Conservation (phyloP, 2,888 invertebrate species). For the Rotaria socialis region DNA sequence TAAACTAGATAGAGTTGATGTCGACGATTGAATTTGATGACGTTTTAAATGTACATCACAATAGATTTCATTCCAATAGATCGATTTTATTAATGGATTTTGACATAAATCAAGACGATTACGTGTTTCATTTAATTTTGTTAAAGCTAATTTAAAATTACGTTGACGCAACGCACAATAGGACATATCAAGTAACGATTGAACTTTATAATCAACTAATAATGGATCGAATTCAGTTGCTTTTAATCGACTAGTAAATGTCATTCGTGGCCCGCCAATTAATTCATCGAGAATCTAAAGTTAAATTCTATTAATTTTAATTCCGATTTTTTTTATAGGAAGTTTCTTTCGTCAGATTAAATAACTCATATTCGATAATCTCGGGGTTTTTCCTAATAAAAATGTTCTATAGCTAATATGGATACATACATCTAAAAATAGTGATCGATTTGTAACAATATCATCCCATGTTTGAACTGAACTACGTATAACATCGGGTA, state of each 20-base stretch:
- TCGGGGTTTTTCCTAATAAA: neutral
- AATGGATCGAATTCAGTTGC: neutral
- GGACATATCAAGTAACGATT: conserved; percentile 38
- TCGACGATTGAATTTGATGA: neutral
- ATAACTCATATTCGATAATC: too few relatives aligned
- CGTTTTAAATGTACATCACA: conserved; percentile 35
- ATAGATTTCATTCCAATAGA: conserved; percentile 28
- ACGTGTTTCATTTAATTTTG: conserved; percentile 43
- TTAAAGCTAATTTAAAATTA: conserved; percentile 41
- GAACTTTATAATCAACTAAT: conserved; percentile 39
- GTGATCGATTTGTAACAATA: conserved; percentile 45
- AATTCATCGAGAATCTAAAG: conserved; percentile 40
- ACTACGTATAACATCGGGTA: conserved; percentile 42
- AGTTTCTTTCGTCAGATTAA: too few relatives aligned
- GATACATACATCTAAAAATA: conserved; percentile 37
- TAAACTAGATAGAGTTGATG: neutral
- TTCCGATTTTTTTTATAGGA: too few relatives aligned
- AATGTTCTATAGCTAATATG: neutral
- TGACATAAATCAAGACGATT: conserved; percentile 10
- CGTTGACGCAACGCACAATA: conserved; percentile 42
- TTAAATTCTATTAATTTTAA: too few relatives aligned
- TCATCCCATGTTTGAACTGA: conserved; percentile 46
- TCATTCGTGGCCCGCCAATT: neutral
- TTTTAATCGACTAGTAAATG: conserved; percentile 28
- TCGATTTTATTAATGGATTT: neutral